Percentiles rank a stretch among this genome's conserved stretches.
Conservation (phyloP, 1,140 invertebrate genomes). For the Doryteuthis pealeii region DNA sequence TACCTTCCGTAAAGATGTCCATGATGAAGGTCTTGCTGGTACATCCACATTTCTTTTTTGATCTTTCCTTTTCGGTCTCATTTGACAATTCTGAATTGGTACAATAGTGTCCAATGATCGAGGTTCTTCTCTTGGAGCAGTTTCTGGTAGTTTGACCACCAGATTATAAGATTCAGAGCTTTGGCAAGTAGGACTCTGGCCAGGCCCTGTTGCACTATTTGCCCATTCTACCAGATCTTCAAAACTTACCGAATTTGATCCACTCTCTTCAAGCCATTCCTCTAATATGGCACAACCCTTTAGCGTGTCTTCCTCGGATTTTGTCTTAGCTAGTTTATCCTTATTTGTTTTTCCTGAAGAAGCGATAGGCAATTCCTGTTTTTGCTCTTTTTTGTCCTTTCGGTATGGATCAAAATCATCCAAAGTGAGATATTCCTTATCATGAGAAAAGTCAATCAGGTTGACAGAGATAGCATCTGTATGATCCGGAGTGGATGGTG, state of each 20-base stretch:
- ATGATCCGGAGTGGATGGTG: too few species aligned
- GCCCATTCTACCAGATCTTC: too few species aligned
- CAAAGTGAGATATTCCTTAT: background rate
- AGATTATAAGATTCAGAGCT: background rate
- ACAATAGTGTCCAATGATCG: background rate
- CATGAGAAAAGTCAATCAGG: background rate
- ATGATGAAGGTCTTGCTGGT: background rate
- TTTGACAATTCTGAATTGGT: background rate
- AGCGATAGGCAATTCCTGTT: too few species aligned
- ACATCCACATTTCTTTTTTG: background rate
- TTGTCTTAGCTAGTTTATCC: too few species aligned
- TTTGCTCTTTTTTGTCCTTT: background rate
- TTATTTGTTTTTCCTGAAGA: too few species aligned
- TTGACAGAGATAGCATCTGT: background rate
- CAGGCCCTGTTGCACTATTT: too few species aligned
- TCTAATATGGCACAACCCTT: too few species aligned
- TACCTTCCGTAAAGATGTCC: slow-evolving; percentile 1
- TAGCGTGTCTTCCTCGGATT: too few species aligned
- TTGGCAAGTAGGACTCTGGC: too few species aligned
- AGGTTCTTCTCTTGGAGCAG: background rate
- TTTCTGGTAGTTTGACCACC: background rate
- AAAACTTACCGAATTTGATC: too few species aligned
- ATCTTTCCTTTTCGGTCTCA: background rate
- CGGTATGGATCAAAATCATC: background rate
- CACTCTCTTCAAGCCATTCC: too few species aligned